Base-by-base conservation (phyloP, 2,888 invertebrate genomes). In the Microctonus aethiopoides region DNA sequence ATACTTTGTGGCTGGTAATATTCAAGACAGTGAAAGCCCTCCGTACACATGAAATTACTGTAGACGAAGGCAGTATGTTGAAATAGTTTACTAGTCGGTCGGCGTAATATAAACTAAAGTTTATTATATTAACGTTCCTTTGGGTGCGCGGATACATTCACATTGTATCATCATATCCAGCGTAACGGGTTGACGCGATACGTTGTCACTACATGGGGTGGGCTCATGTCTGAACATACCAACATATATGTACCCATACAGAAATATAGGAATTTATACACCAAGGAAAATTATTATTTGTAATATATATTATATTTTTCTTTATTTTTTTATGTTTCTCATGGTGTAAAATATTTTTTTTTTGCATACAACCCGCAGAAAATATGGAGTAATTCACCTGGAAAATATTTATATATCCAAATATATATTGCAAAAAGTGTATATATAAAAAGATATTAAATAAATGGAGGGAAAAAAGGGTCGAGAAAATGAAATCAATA, bases 61-160 rank as follows among this genome's bases (percentile, higher is more conserved):
- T 63, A 56, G 70, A 68, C 67, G 73, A 72, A 39, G 72, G 68
- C 68, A 66, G 74, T 72, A 73, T 65, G 67, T 72, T 69, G 62
- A 70, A 68, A 69, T 66, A 66, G 67, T 70, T 68, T 72, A 62
- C 66, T 66, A 72, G 68, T 61, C 63, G 67, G 68, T 69, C 67
- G 67, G 67, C 75, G 74, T 76, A 79, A 76, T 83, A 81, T 81
- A 83, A 80, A 74, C 76, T 75, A 60, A 74, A 80, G 79, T 83
- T 83, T 83, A 83, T 83, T 82, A 80, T 79, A 79, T n/a, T n/a
- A n/a, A 79, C 78, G 68, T 64, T 72, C 68, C 34, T 70, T 54
- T 29, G 5, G 69, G 66, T 66, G 65, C 16, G 16, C 16, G 46
- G 46, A 46, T 46, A 46, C 6, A 46, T 29, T 24, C 62, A 59